Base-by-base conservation (phyloP, 2,113 vertebrate species). In the Mobula birostris region DNA sequence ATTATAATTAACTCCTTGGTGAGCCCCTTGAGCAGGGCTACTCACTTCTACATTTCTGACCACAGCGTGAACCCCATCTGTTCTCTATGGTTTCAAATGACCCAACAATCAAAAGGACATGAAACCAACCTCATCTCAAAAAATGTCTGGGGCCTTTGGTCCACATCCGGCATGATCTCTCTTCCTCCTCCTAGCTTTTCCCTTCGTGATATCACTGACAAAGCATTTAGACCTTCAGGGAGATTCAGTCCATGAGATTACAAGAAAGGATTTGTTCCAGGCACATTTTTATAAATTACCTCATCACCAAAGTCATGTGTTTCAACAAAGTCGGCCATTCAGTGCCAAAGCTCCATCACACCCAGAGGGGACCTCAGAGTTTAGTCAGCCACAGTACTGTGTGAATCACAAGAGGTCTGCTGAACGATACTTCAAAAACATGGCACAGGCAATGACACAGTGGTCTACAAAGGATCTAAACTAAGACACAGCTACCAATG, bases 281-380 rank as follows among this genome's bases (percentile, higher is more conserved):
- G 66, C 63, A 7, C 90, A 72, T 48, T 93, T 74, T 93, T 93
- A 32, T 80, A 32, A 80, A 80, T 93, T 40, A 93, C 40, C 29
- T 4, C 90, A 48, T 92, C 90, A 72, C 68, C 36, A n/a, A 24
- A 92, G 68, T 19, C 90, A 93, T 74, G 66, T 48, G 90, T 72
- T 74, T 24, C 66, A 74, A 93, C 90, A 93, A 72, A 92, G 68
- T 93, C 32, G 2, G 21, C 90, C 90, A 93, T 93, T 93, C 66
- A 93, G 90, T 27, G 68, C 32, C 32, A 9, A 12, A 40, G 21
- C 8, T 48, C 68, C 36, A 9, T 24, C 66, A 9, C 90, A 40
- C 74, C 90, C 90, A 36, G 90, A 93, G 36, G 17, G 56, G n/a
- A 63, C 61, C 61, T 48, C 32, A 24, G 68, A 74, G 40, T 48